A percentile compares a stretch with the other conserved stretches of the same genome.
Conservation (phyloP, 1,140 invertebrate species). For the Achroia grisella region DNA sequence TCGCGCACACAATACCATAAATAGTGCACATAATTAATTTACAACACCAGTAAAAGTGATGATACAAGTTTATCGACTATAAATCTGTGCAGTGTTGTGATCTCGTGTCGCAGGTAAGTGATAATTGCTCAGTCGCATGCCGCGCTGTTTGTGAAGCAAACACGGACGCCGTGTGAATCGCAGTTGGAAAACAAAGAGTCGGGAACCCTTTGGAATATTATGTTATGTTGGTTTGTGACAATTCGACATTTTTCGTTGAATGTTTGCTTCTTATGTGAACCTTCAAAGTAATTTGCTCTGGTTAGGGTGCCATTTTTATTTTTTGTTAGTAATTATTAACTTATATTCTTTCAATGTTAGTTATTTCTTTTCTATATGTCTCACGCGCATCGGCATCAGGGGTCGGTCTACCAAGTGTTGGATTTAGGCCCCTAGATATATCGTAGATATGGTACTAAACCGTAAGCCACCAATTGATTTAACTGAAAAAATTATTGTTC, state of each 20-base stretch:
- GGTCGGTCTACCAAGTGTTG: no score
- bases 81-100: slow-evolving; percentile 68
- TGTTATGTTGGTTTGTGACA: slow-evolving; percentile 39
- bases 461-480: no score
- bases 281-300: no score
- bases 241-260: slow-evolving; percentile 47
- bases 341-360: no score
- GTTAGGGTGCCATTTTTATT: not conserved
- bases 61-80: slow-evolving; percentile 67
- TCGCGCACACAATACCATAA: slow-evolving; percentile 27
- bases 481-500: no score
- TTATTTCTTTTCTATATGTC: no score
- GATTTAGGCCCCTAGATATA: no score
- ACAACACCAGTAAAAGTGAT: slow-evolving; percentile 67
- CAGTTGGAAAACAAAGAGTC: slow-evolving; percentile 44
- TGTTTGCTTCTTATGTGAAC: slow-evolving; percentile 14
- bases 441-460: no score
- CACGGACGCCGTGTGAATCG: slow-evolving; percentile 23
- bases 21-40: slow-evolving; percentile 62
- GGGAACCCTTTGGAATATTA: slow-evolving; percentile 44
- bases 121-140: slow-evolving; percentile 58
- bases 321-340: no score
- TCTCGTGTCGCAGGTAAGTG: slow-evolving; percentile 68
- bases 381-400: no score
- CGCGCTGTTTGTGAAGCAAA: slow-evolving; percentile 44